Evolutionary conservation across 2,797 vertebrate genomes (phyloP), one percentile per base, ranked within the genome.

Genomic region (Chaetophractus vellerosus): DNA sequence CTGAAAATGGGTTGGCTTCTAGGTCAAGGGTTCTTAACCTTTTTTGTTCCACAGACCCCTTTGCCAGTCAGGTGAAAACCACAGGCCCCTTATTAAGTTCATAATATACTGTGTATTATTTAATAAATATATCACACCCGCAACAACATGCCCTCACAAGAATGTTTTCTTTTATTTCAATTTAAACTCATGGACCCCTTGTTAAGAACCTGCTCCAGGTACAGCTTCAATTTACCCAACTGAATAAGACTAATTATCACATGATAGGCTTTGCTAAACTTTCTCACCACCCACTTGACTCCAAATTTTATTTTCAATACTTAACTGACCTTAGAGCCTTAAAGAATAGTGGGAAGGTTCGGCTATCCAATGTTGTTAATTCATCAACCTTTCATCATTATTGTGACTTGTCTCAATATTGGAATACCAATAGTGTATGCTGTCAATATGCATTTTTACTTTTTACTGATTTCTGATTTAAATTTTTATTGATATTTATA

Each of bases 401-500:
- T 63, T 10, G 8, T 75, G 80, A 45, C 2, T 36, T 83, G 66
- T 21, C 64, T 81, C 36, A 59, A 75, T 57, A 16, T 69, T 71
- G 1, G 5, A 92, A 76, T 4, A 52, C 2, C 8, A 57, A 93
- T 57, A 7, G 11, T 74, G 5, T 41, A 41, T 38, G 2, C 9
- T 88, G 88, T 82, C 23, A 69, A 64, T 38, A n/a, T 82, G 4
- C 6, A 50, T 1, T 36, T 87, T 9, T 75, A 23, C 61, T 55
- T 78, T 68, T 36, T 31, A 6, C 2, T 88, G 28, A 88, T 68
- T 92, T 92, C 9, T 61, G 8, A 88, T 41, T 87, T 92, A 63
- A 61, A 91, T 94, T 76, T 15, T 52, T 7, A 71, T 71, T 68
- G 24, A 31, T 75, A 36, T 52, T 80, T 4, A 50, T 41, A 7